phyloP scores from a whole-genome alignment of 2,888 invertebrate species.

The Smittia sp. region DNA sequence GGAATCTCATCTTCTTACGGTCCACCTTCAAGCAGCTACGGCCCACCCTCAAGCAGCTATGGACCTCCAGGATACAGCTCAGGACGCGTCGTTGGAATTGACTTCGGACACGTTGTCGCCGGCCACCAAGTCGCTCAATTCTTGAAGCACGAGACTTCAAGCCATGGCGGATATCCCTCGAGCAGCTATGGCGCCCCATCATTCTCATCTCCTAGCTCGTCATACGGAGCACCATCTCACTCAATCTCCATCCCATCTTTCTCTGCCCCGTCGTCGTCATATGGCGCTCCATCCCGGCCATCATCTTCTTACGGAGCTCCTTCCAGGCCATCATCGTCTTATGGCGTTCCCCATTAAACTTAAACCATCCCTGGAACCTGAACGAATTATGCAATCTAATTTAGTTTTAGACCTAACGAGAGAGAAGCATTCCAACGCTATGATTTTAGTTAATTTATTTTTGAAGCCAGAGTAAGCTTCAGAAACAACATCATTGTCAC shows the following conservation, averaged over 20 bases:
- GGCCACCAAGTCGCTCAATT: slow-evolving; percentile 79
- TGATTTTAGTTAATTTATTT: neutral
- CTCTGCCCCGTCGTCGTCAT: slow-evolving; percentile 38
- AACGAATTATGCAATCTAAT: neutral
- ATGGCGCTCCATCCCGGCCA: slow-evolving; percentile 32
- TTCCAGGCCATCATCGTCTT: neutral
- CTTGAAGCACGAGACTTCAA: slow-evolving; percentile 56
- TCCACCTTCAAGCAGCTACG: slow-evolving; percentile 33
- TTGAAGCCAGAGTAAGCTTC: neutral
- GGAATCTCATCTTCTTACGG: slow-evolving; percentile 38
- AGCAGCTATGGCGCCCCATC: slow-evolving; percentile 52
- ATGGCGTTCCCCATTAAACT: slow-evolving; percentile 12
- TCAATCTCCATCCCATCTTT: slow-evolving; percentile 38
- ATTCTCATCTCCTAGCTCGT: slow-evolving; percentile 47
- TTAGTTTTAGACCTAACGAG: neutral
- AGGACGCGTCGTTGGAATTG: slow-evolving; percentile 69
- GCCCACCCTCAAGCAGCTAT: slow-evolving; percentile 59
- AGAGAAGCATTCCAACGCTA: neutral
- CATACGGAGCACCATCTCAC: slow-evolving; percentile 42
- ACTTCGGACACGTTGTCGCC: slow-evolving; percentile 67
- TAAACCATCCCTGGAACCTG: neutral
- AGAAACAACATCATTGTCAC: neutral
- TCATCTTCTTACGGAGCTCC: slow-evolving; percentile 41
- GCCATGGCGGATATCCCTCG: slow-evolving; percentile 55
- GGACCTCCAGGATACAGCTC: slow-evolving; percentile 59